Evolutionary conservation across 2,888 invertebrate genomes (phyloP), one percentile per base, ranked within the genome.

Genomic region (Ctena decussata): DNA sequence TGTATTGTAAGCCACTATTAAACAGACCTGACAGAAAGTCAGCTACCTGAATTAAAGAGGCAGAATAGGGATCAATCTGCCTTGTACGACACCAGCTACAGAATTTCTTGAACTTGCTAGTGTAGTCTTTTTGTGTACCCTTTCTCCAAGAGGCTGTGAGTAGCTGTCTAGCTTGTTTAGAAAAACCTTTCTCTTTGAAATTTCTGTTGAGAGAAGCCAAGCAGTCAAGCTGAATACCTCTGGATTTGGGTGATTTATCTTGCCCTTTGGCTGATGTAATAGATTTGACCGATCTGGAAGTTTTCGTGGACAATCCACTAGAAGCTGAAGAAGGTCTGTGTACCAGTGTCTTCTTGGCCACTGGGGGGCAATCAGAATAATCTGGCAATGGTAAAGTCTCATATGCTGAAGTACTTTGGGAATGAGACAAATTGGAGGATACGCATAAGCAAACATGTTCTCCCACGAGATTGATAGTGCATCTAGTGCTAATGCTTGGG

Each of bases 361-460:
- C 1, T 41, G 12, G 27, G 86, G 86, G 3, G 86, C 86, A 69
- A 83, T 86, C 39, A 84, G 44, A 57, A 84, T 73, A 2, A 84
- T 41, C 39, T 72, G 72, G 70, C 85, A 84, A 24, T 27, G 60
- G 30, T 53, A 53, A 35, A 30, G 21, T 27, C 78, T 60, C n/a
- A n/a, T n/a, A 35, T 80, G 60, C 21, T 73, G 46, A 12, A 86
- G 80, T 27, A 85, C 74, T 76, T 69, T 77, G 0, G 84, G 87
- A 35, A 87, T 84, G 44, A 87, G 60, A 32, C 74, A 75, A 6
- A 78, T 70, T 27, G 85, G 88, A 8, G 84, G 88, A 39, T 74
- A 88, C 0, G 86, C 88, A 77, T 85, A 85, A 72, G n/a, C n/a
- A n/a, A n/a, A 80, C 82, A 84, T 82, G 32, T 65, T 75, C 49